phyloP scores from a whole-genome alignment of 92 coral and sea anemone species.

The Epizoanthus stellaris region DNA sequence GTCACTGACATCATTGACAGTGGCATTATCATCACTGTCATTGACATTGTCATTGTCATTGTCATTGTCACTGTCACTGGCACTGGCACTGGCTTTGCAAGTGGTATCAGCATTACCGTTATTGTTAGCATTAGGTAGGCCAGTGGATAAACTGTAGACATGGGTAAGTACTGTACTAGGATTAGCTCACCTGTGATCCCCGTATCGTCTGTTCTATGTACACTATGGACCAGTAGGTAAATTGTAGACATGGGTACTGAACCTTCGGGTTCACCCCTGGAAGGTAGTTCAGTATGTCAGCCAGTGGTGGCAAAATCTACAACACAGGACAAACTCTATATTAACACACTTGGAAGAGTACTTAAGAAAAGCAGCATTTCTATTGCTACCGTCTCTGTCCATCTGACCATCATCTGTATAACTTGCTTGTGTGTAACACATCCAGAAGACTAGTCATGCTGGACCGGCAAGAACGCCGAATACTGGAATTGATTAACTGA shows the following conservation, averaged over 20 bases:
- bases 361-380: not conserved
- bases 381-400: no score
- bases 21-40: not conserved
- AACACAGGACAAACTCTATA: not conserved
- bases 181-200: slow-evolving; percentile 79
- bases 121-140: slow-evolving; percentile 12
- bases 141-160: slow-evolving; percentile 84
- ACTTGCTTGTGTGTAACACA: no score
- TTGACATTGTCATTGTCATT: not conserved
- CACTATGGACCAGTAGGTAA: slow-evolving; percentile 90
- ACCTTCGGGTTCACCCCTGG: slow-evolving; percentile 90
- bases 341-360: not conserved
- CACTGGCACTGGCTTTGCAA: not conserved
- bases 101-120: not conserved
- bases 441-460: no score
- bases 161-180: not conserved
- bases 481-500: no score
- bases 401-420: no score
- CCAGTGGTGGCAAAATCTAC: slow-evolving; percentile 95
- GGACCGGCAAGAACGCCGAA: not conserved
- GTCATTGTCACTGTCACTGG: not conserved
- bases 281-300: slow-evolving; percentile 82
- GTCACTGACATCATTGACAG: no score
- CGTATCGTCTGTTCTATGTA: slow-evolving; percentile 91
- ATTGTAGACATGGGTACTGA: slow-evolving; percentile 91